Base-by-base conservation (phyloP, 2,113 vertebrate genomes). In the Todiramphus chloris region DNA sequence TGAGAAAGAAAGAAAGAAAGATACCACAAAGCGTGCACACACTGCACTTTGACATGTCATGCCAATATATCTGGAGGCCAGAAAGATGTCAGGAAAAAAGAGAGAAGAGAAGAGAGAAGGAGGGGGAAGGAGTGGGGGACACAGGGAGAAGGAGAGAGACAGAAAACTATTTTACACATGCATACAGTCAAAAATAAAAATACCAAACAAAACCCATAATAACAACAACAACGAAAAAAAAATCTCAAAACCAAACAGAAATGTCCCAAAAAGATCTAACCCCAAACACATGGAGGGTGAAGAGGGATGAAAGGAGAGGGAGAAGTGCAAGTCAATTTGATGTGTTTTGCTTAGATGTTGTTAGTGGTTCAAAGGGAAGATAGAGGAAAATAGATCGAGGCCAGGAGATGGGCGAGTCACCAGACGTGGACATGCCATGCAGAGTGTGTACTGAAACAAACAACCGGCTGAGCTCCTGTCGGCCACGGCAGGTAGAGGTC, bases 341-440 rank as follows among this genome's bases (percentile, higher is more conserved):
- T 89, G 66, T 91, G 72, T 94, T 93, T 94, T 95, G 93, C 35
- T 59, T 83, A 59, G 33, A 94, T 91, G 91, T 95, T 97, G 97
- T 97, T 97, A 98, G 98, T 97, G 94, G 89, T 81, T 94, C 91
- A 93, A 94, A 97, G 92, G 92, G 97, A 66, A 97, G 68, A 97
- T 91, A 94, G 64, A 83, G 97, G 96, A 90, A 92, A 92, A 72
- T 4, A 82, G 78, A 87, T 87, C 1, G 92, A 97, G 96, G 96
- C 69, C 94, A 90, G 90, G 55, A 94, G 80, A 91, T 0, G 39
- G 90, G 78, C 11, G 75, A 85, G 90, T 94, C 93, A 98, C 98
- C 96, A 98, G 94, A 97, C 96, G 98, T 98, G 98, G 98, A 98
- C 99, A 99, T 99, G 99, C 99, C 99, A 99, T 99, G 99, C 98